Evolutionary conservation across 1,140 invertebrate genomes (phyloP), one percentile per base, ranked within the genome.

Genomic region (Drosophila triauraria): DNA sequence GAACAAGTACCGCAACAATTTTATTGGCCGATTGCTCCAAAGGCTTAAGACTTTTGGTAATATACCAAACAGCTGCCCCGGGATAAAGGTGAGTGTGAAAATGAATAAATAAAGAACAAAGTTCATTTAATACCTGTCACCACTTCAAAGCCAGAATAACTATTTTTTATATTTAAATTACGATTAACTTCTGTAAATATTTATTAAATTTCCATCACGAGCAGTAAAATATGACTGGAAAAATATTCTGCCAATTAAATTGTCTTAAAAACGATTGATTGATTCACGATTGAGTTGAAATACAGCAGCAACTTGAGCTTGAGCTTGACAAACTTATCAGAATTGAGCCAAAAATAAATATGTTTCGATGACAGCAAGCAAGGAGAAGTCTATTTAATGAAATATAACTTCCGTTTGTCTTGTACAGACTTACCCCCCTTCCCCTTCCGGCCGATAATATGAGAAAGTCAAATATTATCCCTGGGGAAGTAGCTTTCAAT

Each of bases 51-150:
- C 3, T 3, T 8, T 20, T 4, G 76, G 71, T 48, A 77, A 68
- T 53, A 30, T 87, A 1, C 79, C 83, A 3, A 44, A 17, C 12
- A 32, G 20, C 0, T 87, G 83, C 44, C 83, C 83, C 1, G 0
- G 61, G 0, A 0, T 3, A 1, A 30, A 25, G 25, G 82, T 86
- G 20, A 68, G 82, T 72, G 2, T 20, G 50, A 23, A 42, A n/a
- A 32, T 20, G 50, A 32, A 32, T 32, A 9, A 32, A 32, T 9
- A 2, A 8, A 32, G 30, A 32, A 1, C 3, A 32, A 2, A 8
- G 30, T 2, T 32, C 7, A 32, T 32, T 8, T 8, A 8, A 8
- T 32, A 1, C 8, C 30, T 30, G 1, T 27, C 25, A 51, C 0
- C 15, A 10, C 25, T 30, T 17, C 10, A 6, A 2, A n/a, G 0